Base-by-base conservation (phyloP, 1,140 invertebrate genomes). In the Dolichoris vasculosae region DNA sequence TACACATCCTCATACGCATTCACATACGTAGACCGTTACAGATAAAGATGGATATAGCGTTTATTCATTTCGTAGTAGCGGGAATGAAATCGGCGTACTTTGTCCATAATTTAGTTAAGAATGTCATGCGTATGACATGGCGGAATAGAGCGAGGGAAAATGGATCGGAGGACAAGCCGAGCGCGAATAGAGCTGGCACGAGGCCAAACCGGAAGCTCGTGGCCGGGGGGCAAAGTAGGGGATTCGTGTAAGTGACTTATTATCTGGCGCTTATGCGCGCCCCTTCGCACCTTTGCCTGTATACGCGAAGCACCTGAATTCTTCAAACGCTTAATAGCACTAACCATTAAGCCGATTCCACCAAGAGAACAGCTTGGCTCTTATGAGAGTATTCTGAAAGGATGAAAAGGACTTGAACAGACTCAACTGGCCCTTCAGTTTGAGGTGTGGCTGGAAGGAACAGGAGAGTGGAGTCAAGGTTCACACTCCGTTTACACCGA, bases 21-120 rank as follows among this genome's bases (percentile, higher is more conserved):
- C 64, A 9, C 55, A 30, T 20, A 40, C 38, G 38, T 30, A 77
- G 0, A 51, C 23, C 0, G 26, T 59, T 6, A 48, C 26, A 3
- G 4, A 13, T 11, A 30, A 9, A 59, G 43, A 17, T 13, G 75
- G n/a, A 55, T 55, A 77, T 32, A 30, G 20, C 26, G 43, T 35
- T 35, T 46, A 30, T 15, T 75, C 71, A 30, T 26, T 51, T 77
- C 43, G 20, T 55, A 0, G 48, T 30, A 26, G 11, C 20, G 73
- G 2, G 35, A 15, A 20, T 40, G 43, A 69, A 86, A 75, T 91
- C 89, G 89, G 83, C 90, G 89, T 89, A 92, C 91, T 91, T 92
- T 92, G 90, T 91, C 91, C 90, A 91, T 92, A 92, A 92, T 92
- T 92, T 91, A 92, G 90, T 91, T 91, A 91, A 92, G 91, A 90